Evolutionary conservation across 2,888 invertebrate genomes (phyloP).

Genomic region (Cyrtodaria siliqua): DNA sequence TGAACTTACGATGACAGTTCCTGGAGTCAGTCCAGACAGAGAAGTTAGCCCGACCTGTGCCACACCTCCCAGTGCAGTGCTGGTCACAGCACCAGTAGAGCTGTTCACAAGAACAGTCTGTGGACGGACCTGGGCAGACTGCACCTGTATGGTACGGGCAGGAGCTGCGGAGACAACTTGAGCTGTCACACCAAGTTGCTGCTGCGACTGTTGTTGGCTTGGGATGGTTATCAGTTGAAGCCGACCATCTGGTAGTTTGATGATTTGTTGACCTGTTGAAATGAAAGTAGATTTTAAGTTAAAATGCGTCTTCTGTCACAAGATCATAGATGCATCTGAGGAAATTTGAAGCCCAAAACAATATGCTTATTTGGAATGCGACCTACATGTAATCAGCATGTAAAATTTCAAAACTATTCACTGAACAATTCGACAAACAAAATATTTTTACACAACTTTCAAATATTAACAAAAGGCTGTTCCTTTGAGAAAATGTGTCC

Average conservation of each 20-base stretch:
- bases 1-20: conserved; percentile 40
- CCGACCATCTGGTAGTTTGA: conserved; percentile 97
- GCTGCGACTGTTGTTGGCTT: conserved; percentile 47
- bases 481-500: no score
- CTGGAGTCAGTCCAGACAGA: conserved; percentile 14
- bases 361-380: no score
- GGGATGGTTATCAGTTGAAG: conserved; percentile 91
- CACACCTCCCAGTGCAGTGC: conserved; percentile 20
- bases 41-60: conserved; percentile 25
- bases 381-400: no score
- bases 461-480: no score
- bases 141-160: conserved; percentile 35
- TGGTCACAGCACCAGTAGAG: conserved; percentile 39
- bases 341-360: no score
- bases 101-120: conserved; percentile 59
- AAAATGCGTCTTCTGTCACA: no score
- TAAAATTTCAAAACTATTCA: no score
- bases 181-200: conserved; percentile 26
- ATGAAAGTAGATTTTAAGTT: no score
- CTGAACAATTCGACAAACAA: no score
- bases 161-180: conserved; percentile 36
- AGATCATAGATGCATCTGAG: no score
- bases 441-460: no score
- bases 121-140: conserved; percentile 41
- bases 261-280: conserved; percentile 91